Evolutionary conservation across 2,888 invertebrate species (phyloP), one percentile per base, ranked within the genome.

Genomic region (Dinocampus coccinellae): DNA sequence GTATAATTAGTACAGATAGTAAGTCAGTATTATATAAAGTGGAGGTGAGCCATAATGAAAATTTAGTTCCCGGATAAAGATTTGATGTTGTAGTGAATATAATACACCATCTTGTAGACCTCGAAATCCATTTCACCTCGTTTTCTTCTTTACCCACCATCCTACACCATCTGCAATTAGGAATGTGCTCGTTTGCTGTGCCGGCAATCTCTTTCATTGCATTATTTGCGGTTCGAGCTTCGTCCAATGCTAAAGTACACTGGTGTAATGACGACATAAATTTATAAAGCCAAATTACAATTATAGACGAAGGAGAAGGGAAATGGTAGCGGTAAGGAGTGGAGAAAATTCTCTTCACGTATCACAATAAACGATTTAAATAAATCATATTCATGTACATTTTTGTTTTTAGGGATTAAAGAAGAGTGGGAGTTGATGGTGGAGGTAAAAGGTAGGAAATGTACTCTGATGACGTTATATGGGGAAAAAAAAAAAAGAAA

Each of bases 51-150:
- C 77, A 70, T 81, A 81, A 81, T 79, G 74, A 79, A 81, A 81
- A 80, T 80, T 80, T 80, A 82, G 80, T 78, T 79, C 76, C 77
- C 73, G 78, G 77, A 76, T 76, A 74, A 76, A 75, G 75, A 80
- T 74, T 72, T 72, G 75, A 73, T 64, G 73, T 47, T 72, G 64
- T 69, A 64, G 68, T 57, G 62, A 69, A 57, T 65, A 57, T 75
- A 75, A 76, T 76, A 76, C 66, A 64, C 77, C 60, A 72, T 69
- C 57, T 70, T 65, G 57, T 67, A 77, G 75, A 75, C 70, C 72
- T 72, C 66, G 16, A n/a, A n/a, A n/a, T n/a, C n/a, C n/a, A n/a
- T n/a, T n/a, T n/a, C n/a, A n/a, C n/a, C n/a, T n/a, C n/a, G n/a
- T n/a, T n/a, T n/a, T n/a, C n/a, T n/a, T n/a, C n/a, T n/a, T n/a